These are phyloP conservation scores for Daboia siamensis DNA, from an alignment of 2,113 vertebrate species.

Conservation along the genomic window DNA sequence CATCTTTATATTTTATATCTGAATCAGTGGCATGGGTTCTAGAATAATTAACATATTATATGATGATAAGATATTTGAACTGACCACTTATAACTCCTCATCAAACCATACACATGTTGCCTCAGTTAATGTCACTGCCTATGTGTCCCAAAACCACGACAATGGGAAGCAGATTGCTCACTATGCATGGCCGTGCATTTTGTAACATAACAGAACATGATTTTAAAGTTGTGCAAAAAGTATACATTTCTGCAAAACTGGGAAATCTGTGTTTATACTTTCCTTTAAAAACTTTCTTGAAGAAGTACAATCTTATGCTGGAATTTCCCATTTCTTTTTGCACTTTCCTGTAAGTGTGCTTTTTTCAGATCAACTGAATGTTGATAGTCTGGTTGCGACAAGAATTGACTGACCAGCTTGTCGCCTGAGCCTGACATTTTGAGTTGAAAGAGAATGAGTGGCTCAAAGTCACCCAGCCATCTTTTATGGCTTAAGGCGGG, in stretches of 20 bases:
- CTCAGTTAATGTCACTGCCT: constrained; percentile 16
- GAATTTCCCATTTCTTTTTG: not conserved
- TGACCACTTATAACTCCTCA: constrained; percentile 29
- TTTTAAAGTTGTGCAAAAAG: not conserved
- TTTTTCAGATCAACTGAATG: not conserved
- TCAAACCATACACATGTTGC: not conserved
- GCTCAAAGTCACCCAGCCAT: not conserved
- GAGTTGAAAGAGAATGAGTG: not conserved
- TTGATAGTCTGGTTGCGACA: not conserved
- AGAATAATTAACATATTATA: not conserved
- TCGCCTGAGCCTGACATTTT: not conserved
- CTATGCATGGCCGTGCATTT: constrained; percentile 5
- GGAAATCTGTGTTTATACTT: not conserved
- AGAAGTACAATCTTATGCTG: not conserved
- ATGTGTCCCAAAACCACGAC: not conserved
- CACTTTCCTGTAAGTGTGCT: not conserved
- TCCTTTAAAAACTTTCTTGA: constrained; percentile 5
- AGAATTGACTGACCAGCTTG: not conserved
- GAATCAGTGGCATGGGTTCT: not conserved
- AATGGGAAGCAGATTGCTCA: not conserved
- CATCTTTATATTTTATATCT: not conserved
- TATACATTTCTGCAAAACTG: constrained; percentile 20
- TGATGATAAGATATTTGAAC: not conserved
- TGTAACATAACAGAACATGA: not conserved
- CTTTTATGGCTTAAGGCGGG: not conserved